A percentile compares a stretch with the other conserved stretches of the same genome.
Evolutionary conservation across 2,113 vertebrate genomes (phyloP).

Genomic region (Sebastes fasciatus): DNA sequence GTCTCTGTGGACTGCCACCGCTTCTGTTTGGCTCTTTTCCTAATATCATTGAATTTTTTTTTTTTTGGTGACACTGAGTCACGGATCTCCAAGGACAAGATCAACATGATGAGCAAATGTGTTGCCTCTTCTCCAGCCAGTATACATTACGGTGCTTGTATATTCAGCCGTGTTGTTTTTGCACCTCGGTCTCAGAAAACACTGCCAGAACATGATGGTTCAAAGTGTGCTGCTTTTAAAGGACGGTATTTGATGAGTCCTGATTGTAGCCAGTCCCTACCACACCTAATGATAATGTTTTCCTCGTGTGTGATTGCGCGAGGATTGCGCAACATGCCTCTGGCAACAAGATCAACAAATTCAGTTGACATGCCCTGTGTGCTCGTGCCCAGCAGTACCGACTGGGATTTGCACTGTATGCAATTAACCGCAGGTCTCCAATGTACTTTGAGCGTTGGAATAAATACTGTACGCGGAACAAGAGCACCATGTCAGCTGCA

Average conservation of each 20-base stretch:
- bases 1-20: slow-evolving; percentile 44
- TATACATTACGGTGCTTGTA: neutral
- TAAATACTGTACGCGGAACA: slow-evolving; percentile 50
- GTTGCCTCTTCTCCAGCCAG: slow-evolving; percentile 4
- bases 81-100: slow-evolving; percentile 25
- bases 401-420: slow-evolving; percentile 44
- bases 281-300: slow-evolving; percentile 42
- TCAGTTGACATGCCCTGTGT: slow-evolving; percentile 42
- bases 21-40: slow-evolving; percentile 22
- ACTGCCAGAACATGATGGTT: neutral
- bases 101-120: slow-evolving; percentile 31
- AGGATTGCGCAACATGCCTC: slow-evolving; percentile 44
- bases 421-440: slow-evolving; percentile 56
- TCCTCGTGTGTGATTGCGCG: slow-evolving; percentile 34
- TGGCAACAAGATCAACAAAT: slow-evolving; percentile 53
- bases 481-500: slow-evolving; percentile 46
- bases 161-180: slow-evolving; percentile 1
- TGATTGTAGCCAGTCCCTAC: slow-evolving; percentile 32
- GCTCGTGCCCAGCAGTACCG: neutral
- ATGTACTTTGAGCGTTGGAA: slow-evolving; percentile 56
- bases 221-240: slow-evolving; percentile 17
- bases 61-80: slow-evolving; percentile 6
- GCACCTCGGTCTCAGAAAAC: neutral
- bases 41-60: slow-evolving; percentile 14
- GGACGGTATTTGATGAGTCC: slow-evolving; percentile 21